Evolutionary conservation across 2,888 invertebrate genomes (phyloP), one percentile per base, ranked within the genome.

Genomic region (Pyrochroa serraticornis): DNA sequence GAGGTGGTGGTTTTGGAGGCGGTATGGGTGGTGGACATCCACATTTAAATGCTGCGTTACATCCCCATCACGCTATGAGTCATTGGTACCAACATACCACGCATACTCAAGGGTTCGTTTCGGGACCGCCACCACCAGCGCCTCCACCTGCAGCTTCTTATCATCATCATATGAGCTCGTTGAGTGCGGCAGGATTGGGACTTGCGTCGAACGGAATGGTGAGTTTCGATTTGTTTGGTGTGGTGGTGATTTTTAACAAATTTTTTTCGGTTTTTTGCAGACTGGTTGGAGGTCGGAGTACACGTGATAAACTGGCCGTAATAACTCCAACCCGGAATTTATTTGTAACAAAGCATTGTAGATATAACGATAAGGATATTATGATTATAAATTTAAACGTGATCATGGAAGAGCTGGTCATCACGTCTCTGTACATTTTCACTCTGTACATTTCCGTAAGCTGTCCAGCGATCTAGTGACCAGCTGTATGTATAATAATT

Each of bases 221-320:
- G 69, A 82, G 84, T 79, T 30, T n/a, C 7, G 35, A 12, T 41
- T 45, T 45, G 9, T 50, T 45, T n/a, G 10, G 6, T 38, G 36
- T 43, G 31, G 32, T 42, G 10, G 13, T 3, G 8, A 32, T 33
- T 31, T 35, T 6, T 33, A 45, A 53, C 36, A 45, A 39, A 50
- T 60, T 48, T 61, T 30, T 71, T 71, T 77, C 70, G 75, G 75
- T 79, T 82, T 75, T 77, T 87, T 87, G 59, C 88, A 93, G 93
- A 89, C 90, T 80, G 90, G 93, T 76, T 93, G 93, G 93, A 87
- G 93, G 82, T 90, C 92, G 76, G 93, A 93, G 82, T 93, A 93
- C 82, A 92, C 93, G 91, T 93, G 93, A 93, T 92, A 89, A 51
- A 51, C 33, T 43, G 54, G 43, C 58, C 54, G 43, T 22, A 42